These are phyloP conservation scores for Aplocera efformata DNA, from an alignment of 2,888 invertebrate genomes.

Conservation along the genomic window DNA sequence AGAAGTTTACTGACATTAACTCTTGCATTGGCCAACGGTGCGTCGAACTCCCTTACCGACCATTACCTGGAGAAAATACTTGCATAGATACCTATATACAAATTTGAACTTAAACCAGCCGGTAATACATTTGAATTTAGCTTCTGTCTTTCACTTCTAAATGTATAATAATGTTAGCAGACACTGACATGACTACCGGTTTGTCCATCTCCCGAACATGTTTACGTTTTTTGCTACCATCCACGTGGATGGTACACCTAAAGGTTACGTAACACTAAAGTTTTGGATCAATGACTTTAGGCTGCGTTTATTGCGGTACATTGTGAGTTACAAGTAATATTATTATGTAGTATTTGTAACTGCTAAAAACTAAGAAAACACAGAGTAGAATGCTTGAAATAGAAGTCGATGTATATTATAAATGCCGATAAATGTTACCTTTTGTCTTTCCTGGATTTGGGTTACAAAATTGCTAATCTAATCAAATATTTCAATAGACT, in stretches of 20 bases:
- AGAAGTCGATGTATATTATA: too few species aligned
- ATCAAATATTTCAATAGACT: slow-evolving; percentile 37
- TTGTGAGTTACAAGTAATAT: too few species aligned
- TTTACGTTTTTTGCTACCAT: slow-evolving; percentile 54
- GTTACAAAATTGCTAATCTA: too few species aligned
- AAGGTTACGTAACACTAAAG: slow-evolving; percentile 32
- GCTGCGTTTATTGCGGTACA: not conserved
- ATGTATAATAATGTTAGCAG: not conserved
- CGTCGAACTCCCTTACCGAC: slow-evolving; percentile 37
- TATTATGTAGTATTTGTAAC: not conserved
- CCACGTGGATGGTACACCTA: slow-evolving; percentile 27
- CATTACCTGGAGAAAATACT: slow-evolving; percentile 11
- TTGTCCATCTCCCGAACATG: slow-evolving; percentile 26
- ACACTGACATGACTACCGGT: slow-evolving; percentile 2
- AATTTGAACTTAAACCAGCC: slow-evolving; percentile 14
- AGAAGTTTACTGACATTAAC: slow-evolving; percentile 21
- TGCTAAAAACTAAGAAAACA: too few species aligned
- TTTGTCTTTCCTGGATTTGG: too few species aligned
- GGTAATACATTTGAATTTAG: not conserved
- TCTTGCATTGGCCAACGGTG: slow-evolving; percentile 27
- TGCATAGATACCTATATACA: slow-evolving; percentile 8
- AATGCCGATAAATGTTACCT: too few species aligned
- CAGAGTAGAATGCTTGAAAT: too few species aligned
- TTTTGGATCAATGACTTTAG: slow-evolving; percentile 41
- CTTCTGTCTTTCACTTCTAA: not conserved